Percentiles rank a stretch among this genome's conserved stretches.
Evolutionary conservation across 2,888 invertebrate genomes (phyloP).

Genomic region (Megastigmus dorsalis): DNA sequence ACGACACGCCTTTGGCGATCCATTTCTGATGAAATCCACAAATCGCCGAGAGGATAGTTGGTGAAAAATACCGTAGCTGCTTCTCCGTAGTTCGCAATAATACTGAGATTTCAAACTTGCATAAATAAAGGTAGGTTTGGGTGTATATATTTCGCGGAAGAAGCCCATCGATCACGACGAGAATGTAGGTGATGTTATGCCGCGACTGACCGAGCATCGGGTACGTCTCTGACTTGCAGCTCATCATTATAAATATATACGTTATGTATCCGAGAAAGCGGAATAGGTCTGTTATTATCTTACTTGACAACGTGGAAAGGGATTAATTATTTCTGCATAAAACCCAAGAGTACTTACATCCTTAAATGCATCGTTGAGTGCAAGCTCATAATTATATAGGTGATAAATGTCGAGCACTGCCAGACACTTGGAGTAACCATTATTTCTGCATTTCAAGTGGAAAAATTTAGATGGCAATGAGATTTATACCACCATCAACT

Average conservation of each 20-base stretch:
- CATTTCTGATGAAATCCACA: not conserved
- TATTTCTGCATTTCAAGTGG: no score
- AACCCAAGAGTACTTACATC: not conserved
- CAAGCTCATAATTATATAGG: not conserved
- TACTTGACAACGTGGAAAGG: not conserved
- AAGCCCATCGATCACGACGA: not conserved
- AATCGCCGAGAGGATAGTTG: no score
- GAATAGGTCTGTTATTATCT: slow-evolving; percentile 30
- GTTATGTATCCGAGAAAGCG: not conserved
- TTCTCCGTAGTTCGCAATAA: no score
- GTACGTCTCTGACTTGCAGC: not conserved
- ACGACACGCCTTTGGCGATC: not conserved
- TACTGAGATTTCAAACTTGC: not conserved
- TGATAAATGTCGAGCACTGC: slow-evolving; percentile 6
- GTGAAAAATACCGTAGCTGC: not conserved
- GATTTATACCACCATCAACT: no score
- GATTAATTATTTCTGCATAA: slow-evolving; percentile 5
- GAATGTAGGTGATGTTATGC: slow-evolving; percentile 1
- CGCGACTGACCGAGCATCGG: slow-evolving; percentile 24
- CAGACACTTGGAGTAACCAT: no score
- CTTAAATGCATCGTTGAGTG: not conserved
- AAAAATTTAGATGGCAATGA: no score
- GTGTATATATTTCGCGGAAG: not conserved
- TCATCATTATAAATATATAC: slow-evolving; percentile 7
- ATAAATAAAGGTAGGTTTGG: no score